Evolutionary conservation across 2,888 invertebrate species (phyloP).

Genomic region (Cancer borealis): DNA sequence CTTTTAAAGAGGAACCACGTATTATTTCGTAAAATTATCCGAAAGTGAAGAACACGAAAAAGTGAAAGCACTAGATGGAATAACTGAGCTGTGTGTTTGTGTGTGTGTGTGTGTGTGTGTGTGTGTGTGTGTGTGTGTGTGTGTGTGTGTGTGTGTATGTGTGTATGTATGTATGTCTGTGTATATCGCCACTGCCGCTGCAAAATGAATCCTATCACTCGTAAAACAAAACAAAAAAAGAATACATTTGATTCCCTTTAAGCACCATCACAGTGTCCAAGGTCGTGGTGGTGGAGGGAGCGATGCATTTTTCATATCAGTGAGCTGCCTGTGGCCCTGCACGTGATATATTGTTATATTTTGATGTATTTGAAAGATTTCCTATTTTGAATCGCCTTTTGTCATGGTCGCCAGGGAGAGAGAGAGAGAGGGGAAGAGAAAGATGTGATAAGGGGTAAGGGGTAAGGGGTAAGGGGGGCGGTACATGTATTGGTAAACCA

Average conservation of each 20-base stretch:
- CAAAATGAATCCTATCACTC: background rate
- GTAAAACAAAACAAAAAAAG: background rate
- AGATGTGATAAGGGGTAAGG: too few species aligned
- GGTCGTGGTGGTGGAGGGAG: background rate
- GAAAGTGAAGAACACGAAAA: background rate
- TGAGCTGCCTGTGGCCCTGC: background rate
- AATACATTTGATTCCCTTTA: background rate
- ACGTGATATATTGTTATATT: background rate
- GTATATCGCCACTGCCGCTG: background rate
- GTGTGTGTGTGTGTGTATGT: slow-evolving; percentile 20
- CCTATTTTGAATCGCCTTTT: background rate
- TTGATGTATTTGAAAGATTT: background rate
- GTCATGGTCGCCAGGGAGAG: background rate
- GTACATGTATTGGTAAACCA: background rate
- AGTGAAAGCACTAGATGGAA: background rate
- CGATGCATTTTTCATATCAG: background rate
- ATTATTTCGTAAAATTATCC: background rate
- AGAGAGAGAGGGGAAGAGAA: background rate
- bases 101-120: background rate
- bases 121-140: slow-evolving; percentile 23
- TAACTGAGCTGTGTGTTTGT: background rate
- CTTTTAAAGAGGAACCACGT: background rate
- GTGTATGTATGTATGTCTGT: background rate
- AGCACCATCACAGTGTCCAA: background rate
- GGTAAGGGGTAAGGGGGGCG: too few species aligned